A percentile compares a stretch with the other conserved stretches of the same genome.
Conservation (phyloP, 2,113 vertebrate species). For the Bettongia penicillata region DNA sequence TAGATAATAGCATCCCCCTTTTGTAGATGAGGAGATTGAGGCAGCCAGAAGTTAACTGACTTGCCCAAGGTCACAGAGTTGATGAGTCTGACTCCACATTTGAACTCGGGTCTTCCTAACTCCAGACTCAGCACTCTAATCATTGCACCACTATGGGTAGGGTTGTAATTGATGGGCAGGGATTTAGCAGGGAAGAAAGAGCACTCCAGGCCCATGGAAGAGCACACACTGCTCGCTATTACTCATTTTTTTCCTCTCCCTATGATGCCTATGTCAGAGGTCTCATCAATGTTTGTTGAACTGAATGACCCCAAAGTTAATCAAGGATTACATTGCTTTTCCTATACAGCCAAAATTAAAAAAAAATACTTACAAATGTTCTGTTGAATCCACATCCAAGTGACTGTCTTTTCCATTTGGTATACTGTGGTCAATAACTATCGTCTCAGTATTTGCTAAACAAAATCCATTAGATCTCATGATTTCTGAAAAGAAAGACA, state of each 20-base stretch:
- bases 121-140: not conserved
- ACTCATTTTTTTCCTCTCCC: not conserved
- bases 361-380: conserved; percentile 88
- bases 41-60: not conserved
- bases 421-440: conserved; percentile 94
- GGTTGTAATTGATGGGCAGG: not conserved
- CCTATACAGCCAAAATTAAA: not conserved
- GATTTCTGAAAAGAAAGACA: conserved; percentile 88
- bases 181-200: not conserved
- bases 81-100: not conserved
- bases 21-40: not conserved
- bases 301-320: not conserved
- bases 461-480: conserved; percentile 99
- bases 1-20: not conserved
- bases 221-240: not conserved
- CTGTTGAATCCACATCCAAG: conserved; percentile 89
- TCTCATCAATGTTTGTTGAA: not conserved
- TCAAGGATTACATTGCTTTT: not conserved
- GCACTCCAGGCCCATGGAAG: not conserved
- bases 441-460: conserved; percentile 97
- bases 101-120: not conserved
- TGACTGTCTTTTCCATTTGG: conserved; percentile 92
- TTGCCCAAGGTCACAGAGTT: no score
- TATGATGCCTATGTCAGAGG: not conserved
- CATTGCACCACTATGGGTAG: not conserved